Base-by-base conservation (phyloP, 2,888 invertebrate genomes). In the Azorinus chamasolen region DNA sequence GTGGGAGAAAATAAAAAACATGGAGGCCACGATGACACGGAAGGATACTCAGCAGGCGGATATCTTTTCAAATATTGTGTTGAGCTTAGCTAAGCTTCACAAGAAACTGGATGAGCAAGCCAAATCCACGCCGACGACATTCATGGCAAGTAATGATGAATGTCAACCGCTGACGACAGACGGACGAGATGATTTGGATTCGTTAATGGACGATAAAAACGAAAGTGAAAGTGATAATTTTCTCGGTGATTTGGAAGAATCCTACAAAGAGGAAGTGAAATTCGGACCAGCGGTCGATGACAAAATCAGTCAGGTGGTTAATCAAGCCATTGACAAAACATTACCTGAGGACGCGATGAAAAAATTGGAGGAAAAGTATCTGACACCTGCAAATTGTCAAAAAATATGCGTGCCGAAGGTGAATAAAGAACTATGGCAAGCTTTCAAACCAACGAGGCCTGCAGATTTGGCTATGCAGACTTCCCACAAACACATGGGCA, bases 231-330 rank as follows among this genome's bases (percentile, higher is more conserved):
- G 14, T 41, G 5, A 45, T 20, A 32, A 2, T 22, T n/a, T 55
- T 12, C 14, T 65, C n/a, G 8, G 24, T 10, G 64, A 65, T n/a
- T 55, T 65, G 5, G 64, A 65, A 10, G 45, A 27, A 6, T 46
- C 55, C 6, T 65, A 50, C 22, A 46, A 8, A 12, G 46, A 65
- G 55, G 45, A 41, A 8, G 22, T 43, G 1, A 27, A 46, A 18
- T 25, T n/a, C 14, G 45, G 55, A 18, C 27, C 41, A 1, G n/a
- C 14, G 0, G 16, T 55, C 22, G 25, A 46, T n/a, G 32, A 65
- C 20, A n/a, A 45, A 2, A 39, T 58, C 2, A 43, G 41, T 43
- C 18, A 43, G 20, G 18, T 45, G 1, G 10, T 65, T 1, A 65
- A 65, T 37, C 54, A 54, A 27, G n/a, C 45, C 8, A 24, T 65